A percentile compares a stretch with the other conserved stretches of the same genome.
These are phyloP conservation scores for Genyomyrus donnyi DNA, from an alignment of 2,113 vertebrate species.

Conservation along the genomic window DNA sequence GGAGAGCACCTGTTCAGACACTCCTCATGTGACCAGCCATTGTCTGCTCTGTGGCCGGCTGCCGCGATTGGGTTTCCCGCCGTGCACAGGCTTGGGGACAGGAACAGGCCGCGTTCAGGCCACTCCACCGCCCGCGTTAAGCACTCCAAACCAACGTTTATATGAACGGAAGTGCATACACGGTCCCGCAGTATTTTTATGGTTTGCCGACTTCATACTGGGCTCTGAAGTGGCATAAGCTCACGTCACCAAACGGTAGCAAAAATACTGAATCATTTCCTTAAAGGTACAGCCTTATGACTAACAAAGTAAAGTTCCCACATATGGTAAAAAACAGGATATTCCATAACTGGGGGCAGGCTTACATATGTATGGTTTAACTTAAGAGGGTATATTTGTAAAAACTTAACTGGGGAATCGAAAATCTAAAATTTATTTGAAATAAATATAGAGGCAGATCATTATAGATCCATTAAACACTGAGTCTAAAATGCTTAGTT, in stretches of 20 bases:
- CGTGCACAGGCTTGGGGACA: constrained; percentile 16
- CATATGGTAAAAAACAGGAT: not conserved
- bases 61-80: constrained; percentile 28
- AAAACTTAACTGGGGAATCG: not conserved
- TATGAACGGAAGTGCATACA: constrained; percentile 45
- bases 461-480: not conserved
- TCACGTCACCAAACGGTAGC: not conserved
- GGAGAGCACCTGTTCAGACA: constrained; percentile 47
- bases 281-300: not conserved
- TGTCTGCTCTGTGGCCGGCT: constrained; percentile 18
- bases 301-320: not conserved
- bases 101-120: not conserved
- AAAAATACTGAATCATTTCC: constrained; percentile 1
- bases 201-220: constrained; percentile 38
- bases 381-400: not conserved
- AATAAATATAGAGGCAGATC: not conserved
- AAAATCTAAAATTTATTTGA: not conserved
- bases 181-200: constrained; percentile 45
- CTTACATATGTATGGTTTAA: not conserved
- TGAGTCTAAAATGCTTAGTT: not conserved
- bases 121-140: constrained; percentile 27
- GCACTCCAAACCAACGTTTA: constrained; percentile 43
- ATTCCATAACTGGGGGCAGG: not conserved
- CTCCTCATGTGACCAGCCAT: constrained; percentile 41
- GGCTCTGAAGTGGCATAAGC: constrained; percentile 21